Percentiles rank a stretch among this genome's conserved stretches.
Conservation (phyloP, 1,140 invertebrate genomes). For the Diorhabda elongata region DNA sequence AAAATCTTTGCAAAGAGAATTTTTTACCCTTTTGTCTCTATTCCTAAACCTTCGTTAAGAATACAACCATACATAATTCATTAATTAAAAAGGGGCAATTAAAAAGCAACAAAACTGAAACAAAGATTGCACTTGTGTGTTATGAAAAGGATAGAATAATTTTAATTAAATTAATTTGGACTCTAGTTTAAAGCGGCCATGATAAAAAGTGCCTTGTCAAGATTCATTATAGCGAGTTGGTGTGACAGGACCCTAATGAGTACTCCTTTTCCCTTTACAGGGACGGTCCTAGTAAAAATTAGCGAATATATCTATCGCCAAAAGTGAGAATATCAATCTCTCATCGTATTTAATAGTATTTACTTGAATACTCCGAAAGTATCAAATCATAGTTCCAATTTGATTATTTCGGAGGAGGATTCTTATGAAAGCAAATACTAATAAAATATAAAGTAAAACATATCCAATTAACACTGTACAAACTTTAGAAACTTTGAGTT, state of each 20-base stretch:
- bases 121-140: conserved; percentile 20
- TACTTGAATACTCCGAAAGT: too few species aligned
- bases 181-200: conserved; percentile 43
- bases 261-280: conserved; percentile 38
- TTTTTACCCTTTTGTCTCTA: neutral
- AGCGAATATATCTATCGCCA: too few species aligned
- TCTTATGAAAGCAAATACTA: too few species aligned
- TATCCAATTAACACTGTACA: too few species aligned
- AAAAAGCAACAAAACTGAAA: conserved; percentile 23
- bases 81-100: conserved; percentile 23
- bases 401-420: too few species aligned
- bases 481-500: too few species aligned
- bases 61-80: conserved; percentile 22
- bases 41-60: conserved; percentile 10
- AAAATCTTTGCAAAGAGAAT: neutral
- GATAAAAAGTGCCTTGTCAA: conserved; percentile 46
- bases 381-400: too few species aligned
- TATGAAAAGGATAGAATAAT: conserved; percentile 31
- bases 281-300: neutral
- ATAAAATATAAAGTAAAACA: too few species aligned
- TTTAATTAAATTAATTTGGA: conserved; percentile 47
- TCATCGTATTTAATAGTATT: too few species aligned
- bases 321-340: too few species aligned
- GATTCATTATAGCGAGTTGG: conserved; percentile 45
- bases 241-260: conserved; percentile 46